Evolutionary conservation across 1,140 invertebrate species (phyloP), one percentile per base, ranked within the genome.

Genomic region (Maniola jurtina): DNA sequence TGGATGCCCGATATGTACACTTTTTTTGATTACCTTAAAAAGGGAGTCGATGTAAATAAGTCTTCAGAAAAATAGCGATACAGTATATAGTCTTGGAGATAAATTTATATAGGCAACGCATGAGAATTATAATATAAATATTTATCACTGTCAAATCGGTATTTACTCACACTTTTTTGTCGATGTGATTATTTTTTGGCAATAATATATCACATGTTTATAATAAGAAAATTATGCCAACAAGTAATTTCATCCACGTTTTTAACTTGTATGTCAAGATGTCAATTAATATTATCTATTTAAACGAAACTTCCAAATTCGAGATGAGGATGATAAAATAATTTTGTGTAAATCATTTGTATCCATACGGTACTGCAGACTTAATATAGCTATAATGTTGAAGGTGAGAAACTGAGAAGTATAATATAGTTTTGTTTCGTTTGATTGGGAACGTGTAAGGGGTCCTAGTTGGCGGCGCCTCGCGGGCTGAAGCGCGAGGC

Each of bases 251-350:
- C 76, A 81, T 83, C 77, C 74, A 76, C 70, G 65, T 68, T 71
- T 73, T 6, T 45, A 45, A 45, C 42, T 45, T 13, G 9, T 81
- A 77, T 75, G 68, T 70, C 75, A 77, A 83, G 81, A 79, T 86
- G 88, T 90, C 88, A 90, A 90, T 90, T 90, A 90, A 73, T 88
- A 87, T 80, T 81, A 71, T 76, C 76, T 86, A 77, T 71, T 77
- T 81, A 77, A 70, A 38, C 74, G 77, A 74, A 69, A 68, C 71
- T 72, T 77, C 62, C 72, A 78, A 72, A 68, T 77, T 77, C 66
- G 58, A 68, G 62, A 70, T 61, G 11, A 50, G 57, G 38, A 40
- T 40, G 10, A 15, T 61, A 25, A 59, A n/a, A 25, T 25, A 25
- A 25, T 61, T 61, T 72, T 68, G 60, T 56, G 52, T 67, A 16